Conservation (phyloP, 2,797 vertebrate species). For the Scolopax bukidnonensis region DNA sequence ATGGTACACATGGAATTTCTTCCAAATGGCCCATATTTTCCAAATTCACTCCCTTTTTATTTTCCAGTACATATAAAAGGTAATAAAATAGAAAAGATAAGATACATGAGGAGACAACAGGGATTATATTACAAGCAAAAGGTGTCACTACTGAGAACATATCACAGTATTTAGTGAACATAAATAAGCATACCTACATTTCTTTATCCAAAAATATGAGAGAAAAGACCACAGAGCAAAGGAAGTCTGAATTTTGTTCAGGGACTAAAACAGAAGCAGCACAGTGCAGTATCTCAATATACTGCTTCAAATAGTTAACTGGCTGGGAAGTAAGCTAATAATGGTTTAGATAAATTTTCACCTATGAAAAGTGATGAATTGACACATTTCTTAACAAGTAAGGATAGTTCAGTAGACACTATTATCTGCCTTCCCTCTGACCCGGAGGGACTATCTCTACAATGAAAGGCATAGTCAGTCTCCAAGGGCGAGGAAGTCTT, state of each 20-base stretch:
- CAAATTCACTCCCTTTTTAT: not conserved
- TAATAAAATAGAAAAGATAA: slow-evolving; percentile 15
- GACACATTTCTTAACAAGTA: not conserved
- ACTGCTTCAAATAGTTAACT: not conserved
- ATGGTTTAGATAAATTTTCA: not conserved
- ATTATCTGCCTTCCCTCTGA: not conserved
- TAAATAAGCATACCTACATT: not conserved
- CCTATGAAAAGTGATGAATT: not conserved
- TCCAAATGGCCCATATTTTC: not conserved
- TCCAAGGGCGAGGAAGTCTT: not conserved
- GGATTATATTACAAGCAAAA: slow-evolving; percentile 3
- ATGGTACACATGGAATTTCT: not conserved
- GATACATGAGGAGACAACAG: not conserved
- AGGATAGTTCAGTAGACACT: not conserved
- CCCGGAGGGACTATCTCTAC: not conserved
- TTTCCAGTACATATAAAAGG: not conserved
- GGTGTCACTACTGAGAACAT: not conserved
- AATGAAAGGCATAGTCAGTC: not conserved
- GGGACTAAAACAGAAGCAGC: not conserved
- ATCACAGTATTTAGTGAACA: not conserved
- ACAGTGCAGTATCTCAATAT: not conserved
- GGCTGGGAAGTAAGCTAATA: not conserved
- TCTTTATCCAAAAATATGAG: not conserved
- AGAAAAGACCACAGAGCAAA: not conserved
- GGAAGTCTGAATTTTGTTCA: not conserved